Evolutionary conservation across 2,797 vertebrate species (phyloP).

Genomic region (Sparus aurata): DNA sequence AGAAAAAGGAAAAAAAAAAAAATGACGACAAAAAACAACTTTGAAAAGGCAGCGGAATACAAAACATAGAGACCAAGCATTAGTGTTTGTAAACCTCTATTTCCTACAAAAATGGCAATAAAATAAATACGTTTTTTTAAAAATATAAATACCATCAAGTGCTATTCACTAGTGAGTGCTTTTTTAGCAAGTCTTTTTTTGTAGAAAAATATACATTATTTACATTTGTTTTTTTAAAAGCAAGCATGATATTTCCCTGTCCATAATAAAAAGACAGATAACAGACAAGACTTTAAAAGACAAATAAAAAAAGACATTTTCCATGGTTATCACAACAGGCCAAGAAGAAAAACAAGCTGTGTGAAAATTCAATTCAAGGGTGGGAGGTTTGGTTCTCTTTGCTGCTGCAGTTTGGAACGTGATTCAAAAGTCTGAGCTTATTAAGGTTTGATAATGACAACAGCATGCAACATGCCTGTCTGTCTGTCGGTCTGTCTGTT

Average conservation of each 20-base stretch:
- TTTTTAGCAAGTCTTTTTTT: conserved; percentile 82
- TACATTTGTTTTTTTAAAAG: conserved; percentile 85
- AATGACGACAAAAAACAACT: conserved; percentile 61
- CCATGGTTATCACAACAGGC: conserved; percentile 75
- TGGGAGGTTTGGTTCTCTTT: conserved; percentile 80
- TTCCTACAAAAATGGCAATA: conserved; percentile 90
- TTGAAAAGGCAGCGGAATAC: conserved; percentile 85
- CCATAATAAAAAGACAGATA: conserved; percentile 81
- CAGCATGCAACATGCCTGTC: conserved; percentile 57
- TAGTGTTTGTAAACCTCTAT: conserved; percentile 90
- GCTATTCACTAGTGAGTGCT: conserved; percentile 92
- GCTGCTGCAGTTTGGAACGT: conserved; percentile 79
- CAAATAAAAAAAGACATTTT: conserved; percentile 67
- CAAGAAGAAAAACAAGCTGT: conserved; percentile 63
- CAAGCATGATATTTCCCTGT: conserved; percentile 85
- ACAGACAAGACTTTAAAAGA: conserved; percentile 80
- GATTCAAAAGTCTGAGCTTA: conserved; percentile 66
- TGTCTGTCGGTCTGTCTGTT: conserved; percentile 29
- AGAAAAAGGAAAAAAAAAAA: conserved; percentile 41
- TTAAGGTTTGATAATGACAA: conserved; percentile 56
- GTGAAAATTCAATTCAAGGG: conserved; percentile 72
- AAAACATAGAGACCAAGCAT: conserved; percentile 87
- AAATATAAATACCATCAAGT: conserved; percentile 93
- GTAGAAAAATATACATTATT: conserved; percentile 93
- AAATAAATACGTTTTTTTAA: conserved; percentile 91